These are phyloP conservation scores for Drosophila baimaii DNA, from an alignment of 1,140 invertebrate genomes.

Conservation along the genomic window DNA sequence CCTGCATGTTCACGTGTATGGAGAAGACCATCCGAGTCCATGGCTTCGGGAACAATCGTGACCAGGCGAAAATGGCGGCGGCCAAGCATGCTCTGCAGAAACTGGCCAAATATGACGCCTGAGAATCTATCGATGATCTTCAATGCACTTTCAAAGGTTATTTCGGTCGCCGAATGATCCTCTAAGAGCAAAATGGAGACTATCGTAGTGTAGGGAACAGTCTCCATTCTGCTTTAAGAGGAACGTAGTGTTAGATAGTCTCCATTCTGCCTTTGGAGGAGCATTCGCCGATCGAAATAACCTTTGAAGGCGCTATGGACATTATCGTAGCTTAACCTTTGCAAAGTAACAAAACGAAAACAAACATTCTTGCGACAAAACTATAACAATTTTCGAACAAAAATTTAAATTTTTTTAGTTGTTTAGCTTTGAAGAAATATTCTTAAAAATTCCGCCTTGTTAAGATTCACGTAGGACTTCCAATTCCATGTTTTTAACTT, in stretches of 20 bases:
- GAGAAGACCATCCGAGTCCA: conserved; percentile 86
- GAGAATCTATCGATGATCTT: conserved; percentile 1
- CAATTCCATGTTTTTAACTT: not conserved
- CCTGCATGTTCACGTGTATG: conserved; percentile 86
- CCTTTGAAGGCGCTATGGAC: too few species aligned
- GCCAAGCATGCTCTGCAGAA: conserved; percentile 89
- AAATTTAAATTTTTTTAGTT: not conserved
- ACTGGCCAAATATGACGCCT: conserved; percentile 57
- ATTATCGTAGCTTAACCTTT: too few species aligned
- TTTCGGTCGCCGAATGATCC: conserved; percentile 4
- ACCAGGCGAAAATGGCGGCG: conserved; percentile 89
- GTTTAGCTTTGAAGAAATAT: not conserved
- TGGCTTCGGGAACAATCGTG: conserved; percentile 89
- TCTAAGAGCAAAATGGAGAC: not conserved
- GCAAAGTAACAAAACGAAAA: not conserved
- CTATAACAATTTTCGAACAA: not conserved
- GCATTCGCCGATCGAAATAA: too few species aligned
- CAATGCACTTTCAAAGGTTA: conserved; percentile 5
- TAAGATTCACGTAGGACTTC: not conserved
- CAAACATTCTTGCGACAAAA: not conserved
- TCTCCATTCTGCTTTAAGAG: too few species aligned
- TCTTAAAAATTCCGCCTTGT: not conserved
- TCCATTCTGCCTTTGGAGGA: too few species aligned
- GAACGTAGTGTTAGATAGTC: too few species aligned
- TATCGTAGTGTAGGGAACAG: not conserved